These are phyloP conservation scores for Acarapis woodi DNA, from an alignment of 1,140 invertebrate species.

Conservation along the genomic window DNA sequence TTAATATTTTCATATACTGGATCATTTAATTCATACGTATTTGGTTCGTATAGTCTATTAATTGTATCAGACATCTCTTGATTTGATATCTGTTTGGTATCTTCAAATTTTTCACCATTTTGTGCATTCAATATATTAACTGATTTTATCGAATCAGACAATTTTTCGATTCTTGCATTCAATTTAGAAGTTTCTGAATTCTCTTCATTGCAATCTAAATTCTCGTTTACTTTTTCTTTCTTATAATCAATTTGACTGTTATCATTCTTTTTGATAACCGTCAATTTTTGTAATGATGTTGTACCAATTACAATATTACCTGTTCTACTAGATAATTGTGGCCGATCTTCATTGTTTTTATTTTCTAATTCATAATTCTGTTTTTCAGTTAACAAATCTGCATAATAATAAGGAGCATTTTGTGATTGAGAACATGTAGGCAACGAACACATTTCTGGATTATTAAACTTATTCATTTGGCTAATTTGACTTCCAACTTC, in stretches of 20 bases:
- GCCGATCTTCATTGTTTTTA: constrained; percentile 5
- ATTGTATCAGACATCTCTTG: no score
- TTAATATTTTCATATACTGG: no score
- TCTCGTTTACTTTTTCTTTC: no score
- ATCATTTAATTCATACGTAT: no score
- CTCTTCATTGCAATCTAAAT: no score
- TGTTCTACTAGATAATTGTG: constrained; percentile 6
- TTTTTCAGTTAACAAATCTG: constrained; percentile 27
- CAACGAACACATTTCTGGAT: background rate
- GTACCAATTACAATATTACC: constrained; percentile 1
- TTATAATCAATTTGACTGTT: constrained; percentile 22
- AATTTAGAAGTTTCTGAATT: no score
- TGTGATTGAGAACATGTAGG: background rate
- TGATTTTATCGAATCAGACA: no score
- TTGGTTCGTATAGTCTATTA: no score
- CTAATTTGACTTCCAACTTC: background rate
- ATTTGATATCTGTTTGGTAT: no score
- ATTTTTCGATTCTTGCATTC: no score
- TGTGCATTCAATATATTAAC: no score
- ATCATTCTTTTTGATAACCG: constrained; percentile 45
- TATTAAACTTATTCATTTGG: background rate
- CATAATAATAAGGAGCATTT: constrained; percentile 50
- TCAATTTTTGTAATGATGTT: constrained; percentile 13
- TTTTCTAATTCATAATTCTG: constrained; percentile 8
- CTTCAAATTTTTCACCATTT: no score